phyloP scores from a whole-genome alignment of 2,888 invertebrate genomes.

The Smittia aterrima region DNA sequence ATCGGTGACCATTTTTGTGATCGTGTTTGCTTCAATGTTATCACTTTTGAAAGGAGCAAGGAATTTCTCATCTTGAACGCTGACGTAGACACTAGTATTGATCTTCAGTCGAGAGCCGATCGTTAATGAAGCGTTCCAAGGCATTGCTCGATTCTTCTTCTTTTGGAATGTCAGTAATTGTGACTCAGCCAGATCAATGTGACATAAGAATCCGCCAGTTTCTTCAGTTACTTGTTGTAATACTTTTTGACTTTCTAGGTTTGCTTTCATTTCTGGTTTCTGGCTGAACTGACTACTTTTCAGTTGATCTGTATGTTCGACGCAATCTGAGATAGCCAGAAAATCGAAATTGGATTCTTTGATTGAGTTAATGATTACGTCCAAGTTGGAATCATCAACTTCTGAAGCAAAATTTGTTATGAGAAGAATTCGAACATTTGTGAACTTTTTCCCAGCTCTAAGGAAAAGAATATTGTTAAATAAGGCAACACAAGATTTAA shows the following conservation, averaged over 20 bases:
- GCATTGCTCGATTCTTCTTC: constrained; percentile 55
- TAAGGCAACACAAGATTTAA: background rate
- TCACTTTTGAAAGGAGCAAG: constrained; percentile 48
- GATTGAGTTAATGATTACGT: background rate
- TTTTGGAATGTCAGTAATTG: constrained; percentile 61
- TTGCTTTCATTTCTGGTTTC: constrained; percentile 39
- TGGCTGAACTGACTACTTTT: constrained; percentile 46
- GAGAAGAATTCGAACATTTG: constrained; percentile 60
- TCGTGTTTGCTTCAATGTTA: constrained; percentile 53
- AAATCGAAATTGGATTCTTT: background rate
- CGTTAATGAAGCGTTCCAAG: constrained; percentile 66
- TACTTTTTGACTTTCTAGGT: constrained; percentile 48
- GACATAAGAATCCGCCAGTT: constrained; percentile 55
- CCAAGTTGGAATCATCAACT: constrained; percentile 53
- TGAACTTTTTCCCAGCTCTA: constrained; percentile 53
- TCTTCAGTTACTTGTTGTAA: constrained; percentile 54
- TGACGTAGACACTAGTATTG: constrained; percentile 59
- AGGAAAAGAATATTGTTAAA: constrained; percentile 25
- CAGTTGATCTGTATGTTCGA: constrained; percentile 50
- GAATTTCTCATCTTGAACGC: constrained; percentile 53
- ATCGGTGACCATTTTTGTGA: constrained; percentile 54
- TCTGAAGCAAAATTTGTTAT: constrained; percentile 63
- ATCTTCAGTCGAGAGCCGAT: constrained; percentile 62
- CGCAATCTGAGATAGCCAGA: constrained; percentile 47
- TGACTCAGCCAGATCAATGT: constrained; percentile 61